Percentiles rank a stretch among this genome's conserved stretches.
Evolutionary conservation across 2,113 vertebrate genomes (phyloP).

Genomic region (Campylomormyrus tamandua): DNA sequence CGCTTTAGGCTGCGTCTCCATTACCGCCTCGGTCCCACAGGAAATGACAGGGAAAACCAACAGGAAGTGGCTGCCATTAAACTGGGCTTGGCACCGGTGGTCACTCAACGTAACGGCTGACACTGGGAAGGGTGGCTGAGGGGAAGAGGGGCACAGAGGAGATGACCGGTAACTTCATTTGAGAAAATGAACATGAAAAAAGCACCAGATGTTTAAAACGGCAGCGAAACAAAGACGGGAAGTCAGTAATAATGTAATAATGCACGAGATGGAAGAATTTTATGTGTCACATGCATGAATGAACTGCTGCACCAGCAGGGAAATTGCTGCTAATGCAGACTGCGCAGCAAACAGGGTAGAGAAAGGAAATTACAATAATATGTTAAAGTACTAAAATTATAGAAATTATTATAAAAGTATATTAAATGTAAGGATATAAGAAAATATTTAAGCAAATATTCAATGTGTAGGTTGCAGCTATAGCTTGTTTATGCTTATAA

Average conservation of each 20-base stretch:
- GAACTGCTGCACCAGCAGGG: not conserved
- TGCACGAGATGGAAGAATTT: not conserved
- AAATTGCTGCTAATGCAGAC: not conserved
- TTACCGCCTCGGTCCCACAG: conserved; percentile 55
- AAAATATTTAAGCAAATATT: not conserved
- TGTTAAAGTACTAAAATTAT: not conserved
- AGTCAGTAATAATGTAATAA: not conserved
- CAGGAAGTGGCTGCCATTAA: conserved; percentile 63
- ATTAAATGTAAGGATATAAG: not conserved
- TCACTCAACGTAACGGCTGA: conserved; percentile 53
- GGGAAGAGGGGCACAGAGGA: not conserved
- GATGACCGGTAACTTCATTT: not conserved
- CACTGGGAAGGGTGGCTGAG: conserved; percentile 42
- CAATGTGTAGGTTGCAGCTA: not conserved
- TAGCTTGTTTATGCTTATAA: not conserved
- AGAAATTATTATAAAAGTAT: not conserved
- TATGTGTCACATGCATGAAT: not conserved
- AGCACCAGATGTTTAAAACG: not conserved
- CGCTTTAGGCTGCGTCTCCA: conserved; percentile 37
- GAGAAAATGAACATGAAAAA: not conserved
- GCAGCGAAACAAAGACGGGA: not conserved
- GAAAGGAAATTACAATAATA: not conserved
- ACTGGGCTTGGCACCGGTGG: conserved; percentile 49
- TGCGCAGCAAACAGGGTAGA: not conserved
- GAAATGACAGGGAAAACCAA: conserved; percentile 58